These are phyloP conservation scores for Hydra vulgaris DNA, from an alignment of 30 jellyfish, hydroid and myxozoan genomes.

Conservation along the genomic window DNA sequence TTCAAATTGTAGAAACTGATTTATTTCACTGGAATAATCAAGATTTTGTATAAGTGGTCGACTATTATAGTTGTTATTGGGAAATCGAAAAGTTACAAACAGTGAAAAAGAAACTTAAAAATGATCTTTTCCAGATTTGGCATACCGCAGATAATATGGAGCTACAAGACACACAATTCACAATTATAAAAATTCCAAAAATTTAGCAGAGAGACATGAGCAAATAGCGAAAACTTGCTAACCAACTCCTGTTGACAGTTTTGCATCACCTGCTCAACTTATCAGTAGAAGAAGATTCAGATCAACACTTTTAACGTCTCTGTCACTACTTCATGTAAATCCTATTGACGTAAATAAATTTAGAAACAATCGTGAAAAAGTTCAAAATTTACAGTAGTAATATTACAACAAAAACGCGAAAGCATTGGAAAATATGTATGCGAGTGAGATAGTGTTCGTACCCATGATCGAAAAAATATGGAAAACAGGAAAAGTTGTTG, in stretches of 20 bases:
- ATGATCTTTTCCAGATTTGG: conserved; percentile 8
- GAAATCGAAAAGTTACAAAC: no score
- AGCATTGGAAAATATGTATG: no score
- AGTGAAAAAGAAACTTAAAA: no score
- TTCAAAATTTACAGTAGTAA: not conserved
- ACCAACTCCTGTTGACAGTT: not conserved
- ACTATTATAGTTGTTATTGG: no score
- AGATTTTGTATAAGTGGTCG: no score
- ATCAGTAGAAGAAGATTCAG: conserved; percentile 23
- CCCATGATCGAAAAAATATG: no score
- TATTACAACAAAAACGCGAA: not conserved
- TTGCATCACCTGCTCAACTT: conserved; percentile 53
- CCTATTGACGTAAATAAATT: not conserved
- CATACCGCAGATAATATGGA: conserved; percentile 12
- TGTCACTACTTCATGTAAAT: conserved; percentile 8
- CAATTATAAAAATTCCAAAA: conserved; percentile 12
- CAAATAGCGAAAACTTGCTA: no score
- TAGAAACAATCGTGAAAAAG: no score
- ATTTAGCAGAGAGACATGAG: not conserved
- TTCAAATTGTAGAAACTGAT: no score
- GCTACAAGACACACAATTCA: conserved; percentile 18
- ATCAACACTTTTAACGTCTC: conserved; percentile 7
- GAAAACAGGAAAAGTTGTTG: no score
- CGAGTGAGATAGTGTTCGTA: no score
- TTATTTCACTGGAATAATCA: no score